Conservation (phyloP, 2,113 vertebrate species). For the Abramis brama region DNA sequence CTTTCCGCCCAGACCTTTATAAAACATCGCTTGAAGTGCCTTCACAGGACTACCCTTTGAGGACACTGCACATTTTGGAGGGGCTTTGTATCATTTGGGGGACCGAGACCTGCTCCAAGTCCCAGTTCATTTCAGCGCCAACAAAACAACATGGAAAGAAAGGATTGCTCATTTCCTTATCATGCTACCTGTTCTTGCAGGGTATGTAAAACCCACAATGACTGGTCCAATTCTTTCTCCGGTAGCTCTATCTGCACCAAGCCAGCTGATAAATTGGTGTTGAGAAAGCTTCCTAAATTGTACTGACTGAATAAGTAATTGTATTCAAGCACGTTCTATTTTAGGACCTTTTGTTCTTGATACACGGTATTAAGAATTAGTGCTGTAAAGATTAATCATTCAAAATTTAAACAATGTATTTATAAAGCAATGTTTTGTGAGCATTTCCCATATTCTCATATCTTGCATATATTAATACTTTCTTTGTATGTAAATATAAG, state of each 20-base stretch:
- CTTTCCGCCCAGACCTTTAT: constrained; percentile 63
- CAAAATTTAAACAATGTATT: constrained; percentile 8
- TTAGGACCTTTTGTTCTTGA: background rate
- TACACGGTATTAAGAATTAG: constrained; percentile 4
- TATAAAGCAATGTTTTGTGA: background rate
- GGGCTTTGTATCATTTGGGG: constrained; percentile 9
- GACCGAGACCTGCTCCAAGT: constrained; percentile 1
- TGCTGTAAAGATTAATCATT: constrained; percentile 4
- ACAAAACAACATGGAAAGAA: constrained; percentile 40
- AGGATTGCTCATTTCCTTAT: constrained; percentile 48
- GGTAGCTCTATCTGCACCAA: constrained; percentile 1
- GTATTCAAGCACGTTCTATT: background rate
- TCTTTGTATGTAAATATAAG: no score
- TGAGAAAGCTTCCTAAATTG: constrained; percentile 2
- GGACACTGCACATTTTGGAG: constrained; percentile 53
- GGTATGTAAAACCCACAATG: constrained; percentile 15
- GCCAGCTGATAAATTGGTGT: constrained; percentile 31
- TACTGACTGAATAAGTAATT: background rate
- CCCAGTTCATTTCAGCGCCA: constrained; percentile 36
- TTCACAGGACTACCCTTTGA: constrained; percentile 52
- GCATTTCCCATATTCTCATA: no score
- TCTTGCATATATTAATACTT: no score
- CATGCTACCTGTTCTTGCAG: constrained; percentile 21
- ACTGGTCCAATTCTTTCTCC: constrained; percentile 11
- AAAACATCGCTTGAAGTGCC: constrained; percentile 52